Conservation (phyloP, 2,888 invertebrate genomes). For the Protonemura montana region DNA sequence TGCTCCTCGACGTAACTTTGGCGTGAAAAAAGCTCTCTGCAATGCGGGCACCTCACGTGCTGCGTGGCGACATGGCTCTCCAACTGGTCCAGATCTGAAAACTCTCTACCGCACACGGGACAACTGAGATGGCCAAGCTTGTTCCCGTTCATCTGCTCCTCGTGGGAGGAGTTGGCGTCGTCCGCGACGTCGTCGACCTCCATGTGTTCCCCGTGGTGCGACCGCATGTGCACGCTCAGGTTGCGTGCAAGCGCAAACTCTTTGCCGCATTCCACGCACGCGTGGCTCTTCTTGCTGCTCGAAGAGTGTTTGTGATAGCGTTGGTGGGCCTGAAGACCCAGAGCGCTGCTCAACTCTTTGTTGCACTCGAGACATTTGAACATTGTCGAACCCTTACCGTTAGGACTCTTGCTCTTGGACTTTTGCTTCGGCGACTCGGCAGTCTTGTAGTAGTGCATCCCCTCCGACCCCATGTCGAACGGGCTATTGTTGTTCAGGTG, state of each 20-base stretch:
- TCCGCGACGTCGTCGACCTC: constrained; percentile 40
- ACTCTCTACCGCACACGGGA: constrained; percentile 55
- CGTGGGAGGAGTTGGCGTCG: constrained; percentile 35
- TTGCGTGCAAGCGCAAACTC: constrained; percentile 55
- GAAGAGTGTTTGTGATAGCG: constrained; percentile 54
- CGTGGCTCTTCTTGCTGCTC: constrained; percentile 44
- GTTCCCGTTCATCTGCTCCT: constrained; percentile 48
- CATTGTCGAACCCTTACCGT: constrained; percentile 42
- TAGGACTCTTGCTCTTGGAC: constrained; percentile 29
- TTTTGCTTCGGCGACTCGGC: constrained; percentile 44
- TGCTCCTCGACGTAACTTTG: constrained; percentile 53
- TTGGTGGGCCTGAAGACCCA: constrained; percentile 57
- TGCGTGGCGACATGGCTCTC: constrained; percentile 55
- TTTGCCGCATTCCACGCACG: constrained; percentile 55
- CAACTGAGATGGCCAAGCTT: constrained; percentile 56
- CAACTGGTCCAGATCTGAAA: constrained; percentile 55
- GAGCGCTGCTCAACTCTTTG: constrained; percentile 56
- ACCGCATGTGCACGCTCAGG: constrained; percentile 56
- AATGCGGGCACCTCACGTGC: constrained; percentile 48
- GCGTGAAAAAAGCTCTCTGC: constrained; percentile 50
- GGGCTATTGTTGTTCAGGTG: constrained; percentile 46
- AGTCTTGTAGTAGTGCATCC: constrained; percentile 45
- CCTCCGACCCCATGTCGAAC: constrained; percentile 39
- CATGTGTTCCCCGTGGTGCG: constrained; percentile 51
- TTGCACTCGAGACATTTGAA: constrained; percentile 57